A percentile compares a stretch with the other conserved stretches of the same genome.
Conservation (phyloP, 2,888 invertebrate genomes). For the Seladonia tumulorum region DNA sequence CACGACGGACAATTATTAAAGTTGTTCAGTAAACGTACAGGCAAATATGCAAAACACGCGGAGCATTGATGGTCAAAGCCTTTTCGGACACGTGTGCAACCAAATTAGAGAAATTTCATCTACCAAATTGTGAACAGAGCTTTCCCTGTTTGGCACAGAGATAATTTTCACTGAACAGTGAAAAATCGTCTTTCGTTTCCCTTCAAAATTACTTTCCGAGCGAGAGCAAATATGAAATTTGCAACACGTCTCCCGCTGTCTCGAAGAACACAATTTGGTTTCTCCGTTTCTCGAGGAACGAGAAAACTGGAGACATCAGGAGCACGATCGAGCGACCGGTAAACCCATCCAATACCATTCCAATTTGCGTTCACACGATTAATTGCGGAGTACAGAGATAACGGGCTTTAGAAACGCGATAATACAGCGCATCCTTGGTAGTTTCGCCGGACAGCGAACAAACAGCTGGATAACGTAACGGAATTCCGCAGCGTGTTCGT, state of each 20-base stretch:
- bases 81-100: too few species aligned
- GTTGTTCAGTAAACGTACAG: neutral
- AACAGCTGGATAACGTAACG: constrained; percentile 3
- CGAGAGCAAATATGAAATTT: neutral
- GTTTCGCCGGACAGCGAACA: neutral
- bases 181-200: too few species aligned
- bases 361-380: neutral
- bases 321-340: neutral
- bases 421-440: neutral
- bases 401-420: neutral
- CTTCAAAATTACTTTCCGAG: neutral
- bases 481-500: constrained; percentile 3
- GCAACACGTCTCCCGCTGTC: too few species aligned
- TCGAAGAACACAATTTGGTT: neutral
- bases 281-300: neutral
- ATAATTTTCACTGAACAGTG: too few species aligned
- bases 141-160: too few species aligned
- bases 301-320: neutral
- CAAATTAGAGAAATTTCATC: too few species aligned
- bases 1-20: neutral
- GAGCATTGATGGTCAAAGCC: too few species aligned
- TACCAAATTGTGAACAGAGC: too few species aligned
- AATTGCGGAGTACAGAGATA: neutral
- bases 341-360: neutral
- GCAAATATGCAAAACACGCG: too few species aligned